Base-by-base conservation (phyloP, 2,797 vertebrate genomes). In the Dicrostonyx torquatus region DNA sequence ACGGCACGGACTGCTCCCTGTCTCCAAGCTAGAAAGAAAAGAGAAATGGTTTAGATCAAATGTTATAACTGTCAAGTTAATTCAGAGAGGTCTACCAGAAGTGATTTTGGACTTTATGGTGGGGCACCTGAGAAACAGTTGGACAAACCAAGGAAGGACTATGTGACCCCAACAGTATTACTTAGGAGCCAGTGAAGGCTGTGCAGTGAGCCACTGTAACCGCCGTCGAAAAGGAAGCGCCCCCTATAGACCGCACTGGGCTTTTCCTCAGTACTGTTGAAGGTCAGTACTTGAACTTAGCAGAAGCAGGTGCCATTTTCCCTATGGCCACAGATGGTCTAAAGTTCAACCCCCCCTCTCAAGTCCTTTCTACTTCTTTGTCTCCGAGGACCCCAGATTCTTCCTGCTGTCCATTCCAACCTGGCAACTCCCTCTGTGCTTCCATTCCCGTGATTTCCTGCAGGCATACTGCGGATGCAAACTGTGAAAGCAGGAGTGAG, bases 181-280 rank as follows among this genome's bases (percentile, higher is more conserved):
- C 37, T 18, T 31, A 70, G 0, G 6, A 93, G 72, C 53, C 93
- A 82, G 34, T 4, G 43, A 83, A 75, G 43, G 9, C 37, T 29
- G 29, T 43, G 53, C 24, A 31, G 76, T 62, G 90, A 94, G 40
- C 15, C 62, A 2, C 34, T 58, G 53, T 22, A 60, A 85, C 66
- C 22, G 34, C 3, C 78, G 0, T 20, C 55, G 37, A 55, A 48
- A 78, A 87, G 9, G 58, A 84, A 37, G 80, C 37, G 83, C 90
- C 53, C 4, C 55, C 89, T 75, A 97, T 75, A 97, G 84, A 50
- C 58, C 29, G 20, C n/a, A 84, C 68, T 68, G 85, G 80, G 87
- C 93, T 94, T 86, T 96, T 95, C 89, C 93, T 95, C n/a, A 60
- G 53, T 58, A 58, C 86, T 53, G 11, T 58, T 97, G 77, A 89